These are phyloP conservation scores for Oceanodroma leucorhoa DNA, from an alignment of 2,797 vertebrate genomes.

Conservation along the genomic window DNA sequence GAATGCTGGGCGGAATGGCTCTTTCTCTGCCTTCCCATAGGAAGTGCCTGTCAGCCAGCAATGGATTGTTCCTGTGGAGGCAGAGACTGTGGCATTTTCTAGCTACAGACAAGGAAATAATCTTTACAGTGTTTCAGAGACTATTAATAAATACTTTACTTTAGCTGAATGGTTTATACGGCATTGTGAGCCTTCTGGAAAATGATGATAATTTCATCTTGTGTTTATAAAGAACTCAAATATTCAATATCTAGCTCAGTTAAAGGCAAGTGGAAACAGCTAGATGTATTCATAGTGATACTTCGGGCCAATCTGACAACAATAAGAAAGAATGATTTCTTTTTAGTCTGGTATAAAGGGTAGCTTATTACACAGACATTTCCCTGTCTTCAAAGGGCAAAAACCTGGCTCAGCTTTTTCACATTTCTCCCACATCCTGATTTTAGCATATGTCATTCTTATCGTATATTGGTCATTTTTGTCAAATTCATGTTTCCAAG, in stretches of 20 bases:
- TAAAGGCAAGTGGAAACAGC: not conserved
- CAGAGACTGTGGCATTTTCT: not conserved
- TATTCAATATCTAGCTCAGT: not conserved
- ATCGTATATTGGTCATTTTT: not conserved
- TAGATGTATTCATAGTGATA: not conserved
- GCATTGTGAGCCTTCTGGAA: not conserved
- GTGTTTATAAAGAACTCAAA: not conserved
- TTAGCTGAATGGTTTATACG: not conserved
- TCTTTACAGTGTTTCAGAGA: not conserved
- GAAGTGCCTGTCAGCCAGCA: not conserved
- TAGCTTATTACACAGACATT: slow-evolving; percentile 6
- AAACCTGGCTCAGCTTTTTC: slow-evolving; percentile 27
- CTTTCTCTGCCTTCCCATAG: not conserved
- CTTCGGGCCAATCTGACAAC: slow-evolving; percentile 2
- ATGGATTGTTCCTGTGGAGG: not conserved
- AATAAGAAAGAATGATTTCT: slow-evolving; percentile 17
- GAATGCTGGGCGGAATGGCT: not conserved
- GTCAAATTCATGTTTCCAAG: not conserved
- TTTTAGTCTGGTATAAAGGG: slow-evolving; percentile 11
- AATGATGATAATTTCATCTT: slow-evolving; percentile 2
- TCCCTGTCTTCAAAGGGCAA: slow-evolving; percentile 38
- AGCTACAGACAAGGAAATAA: not conserved
- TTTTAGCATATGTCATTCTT: not conserved
- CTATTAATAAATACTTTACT: slow-evolving; percentile 19
- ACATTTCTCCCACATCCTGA: not conserved